These are phyloP conservation scores for Discoglossus pictus DNA, from an alignment of 2,797 vertebrate species.

Conservation along the genomic window DNA sequence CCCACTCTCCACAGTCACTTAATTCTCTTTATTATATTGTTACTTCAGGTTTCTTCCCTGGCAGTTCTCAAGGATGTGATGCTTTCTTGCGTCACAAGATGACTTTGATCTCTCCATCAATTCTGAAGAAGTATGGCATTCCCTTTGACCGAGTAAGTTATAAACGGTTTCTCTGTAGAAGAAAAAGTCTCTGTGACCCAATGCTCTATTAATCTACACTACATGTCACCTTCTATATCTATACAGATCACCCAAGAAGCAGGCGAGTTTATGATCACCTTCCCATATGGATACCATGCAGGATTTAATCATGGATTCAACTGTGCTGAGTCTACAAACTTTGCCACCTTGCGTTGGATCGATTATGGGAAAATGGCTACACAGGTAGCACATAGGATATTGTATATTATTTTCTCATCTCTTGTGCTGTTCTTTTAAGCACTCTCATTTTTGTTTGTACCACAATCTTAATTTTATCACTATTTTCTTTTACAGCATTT, in stretches of 20 bases:
- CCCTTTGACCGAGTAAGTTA: conserved; percentile 89
- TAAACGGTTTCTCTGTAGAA: too few species aligned
- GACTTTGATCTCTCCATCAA: conserved; percentile 96
- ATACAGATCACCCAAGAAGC: conserved; percentile 95
- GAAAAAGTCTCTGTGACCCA: too few species aligned
- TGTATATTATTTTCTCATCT: background rate
- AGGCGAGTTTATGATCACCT: conserved; percentile 97
- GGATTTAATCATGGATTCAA: conserved; percentile 99
- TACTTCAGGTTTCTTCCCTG: conserved; percentile 88
- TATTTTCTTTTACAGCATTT: too few species aligned
- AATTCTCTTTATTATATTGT: conserved; percentile 13
- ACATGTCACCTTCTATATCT: too few species aligned
- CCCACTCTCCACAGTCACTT: background rate
- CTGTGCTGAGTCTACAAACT: conserved; percentile 97
- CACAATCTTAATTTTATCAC: background rate
- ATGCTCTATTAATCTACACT: too few species aligned
- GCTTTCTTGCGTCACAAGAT: conserved; percentile 98
- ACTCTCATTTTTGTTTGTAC: background rate
- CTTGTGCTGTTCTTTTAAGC: background rate
- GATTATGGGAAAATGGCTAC: conserved; percentile 97
- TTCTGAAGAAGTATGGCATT: conserved; percentile 95
- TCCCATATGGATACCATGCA: conserved; percentile 95
- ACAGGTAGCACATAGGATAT: conserved; percentile 77
- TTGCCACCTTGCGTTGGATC: conserved; percentile 94
- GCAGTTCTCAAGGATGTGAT: conserved; percentile 95